These are phyloP conservation scores for Hemitrygon akajei DNA, from an alignment of 2,797 vertebrate genomes.

Conservation along the genomic window DNA sequence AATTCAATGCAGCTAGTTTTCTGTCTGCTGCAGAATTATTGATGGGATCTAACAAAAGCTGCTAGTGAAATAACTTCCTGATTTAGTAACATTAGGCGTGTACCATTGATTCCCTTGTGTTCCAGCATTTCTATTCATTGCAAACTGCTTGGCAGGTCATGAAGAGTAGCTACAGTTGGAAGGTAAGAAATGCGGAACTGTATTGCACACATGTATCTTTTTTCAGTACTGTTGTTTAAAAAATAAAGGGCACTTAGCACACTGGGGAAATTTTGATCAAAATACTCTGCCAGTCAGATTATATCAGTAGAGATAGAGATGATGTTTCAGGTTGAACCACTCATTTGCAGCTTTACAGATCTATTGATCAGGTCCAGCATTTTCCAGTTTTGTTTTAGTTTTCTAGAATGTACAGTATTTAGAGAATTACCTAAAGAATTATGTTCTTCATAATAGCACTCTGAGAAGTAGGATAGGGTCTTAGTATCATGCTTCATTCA, in stretches of 20 bases:
- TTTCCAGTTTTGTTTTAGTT: no score
- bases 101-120: no score
- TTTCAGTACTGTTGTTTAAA: neutral
- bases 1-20: neutral
- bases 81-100: neutral
- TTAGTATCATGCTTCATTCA: neutral
- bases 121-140: neutral
- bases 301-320: no score
- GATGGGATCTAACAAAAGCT: neutral
- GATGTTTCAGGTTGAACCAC: no score
- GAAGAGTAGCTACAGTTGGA: neutral
- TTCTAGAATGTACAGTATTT: no score
- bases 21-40: neutral
- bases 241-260: neutral
- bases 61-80: neutral
- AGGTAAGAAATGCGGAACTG: neutral
- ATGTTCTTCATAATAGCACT: neutral
- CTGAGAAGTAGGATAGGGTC: neutral
- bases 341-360: no score
- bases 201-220: neutral
- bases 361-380: no score
- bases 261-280: neutral
- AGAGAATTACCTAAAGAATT: neutral
- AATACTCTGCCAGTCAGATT: no score
- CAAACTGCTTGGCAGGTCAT: neutral